Evolutionary conservation across 2,888 invertebrate species (phyloP), one percentile per base, ranked within the genome.

Genomic region (Caenorhabditis panamensis): DNA sequence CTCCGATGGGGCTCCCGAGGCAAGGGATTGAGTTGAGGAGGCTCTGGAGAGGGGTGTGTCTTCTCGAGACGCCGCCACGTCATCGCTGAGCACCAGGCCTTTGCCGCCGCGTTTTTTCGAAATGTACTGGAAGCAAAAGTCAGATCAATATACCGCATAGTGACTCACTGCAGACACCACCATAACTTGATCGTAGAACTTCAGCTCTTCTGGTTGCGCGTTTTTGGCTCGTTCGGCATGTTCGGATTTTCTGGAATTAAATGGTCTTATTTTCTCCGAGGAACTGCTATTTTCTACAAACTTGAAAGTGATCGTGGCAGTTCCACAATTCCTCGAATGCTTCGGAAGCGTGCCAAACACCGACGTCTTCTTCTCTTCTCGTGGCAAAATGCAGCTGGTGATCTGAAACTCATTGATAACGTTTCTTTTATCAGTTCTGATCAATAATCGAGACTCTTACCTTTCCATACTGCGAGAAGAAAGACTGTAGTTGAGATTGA

Each of bases 391-490:
- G 41, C 89, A 90, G 26, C 85, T 82, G n/a, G 85, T 81, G 6
- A 84, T 80, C 83, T 83, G 47, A 68, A 77, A 41, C 9, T 44
- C 2, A 41, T 8, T 41, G 41, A 41, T 41, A 66, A 37, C 9
- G 26, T 59, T 18, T 44, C 13, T 18, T 22, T 18, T 31, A 24
- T 28, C 20, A 24, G 22, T 51, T 37, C 1, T 13, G 0, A 16
- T 36, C 11, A 8, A 8, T 36, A 5, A 41, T 41, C 13, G 18
- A n/a, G n/a, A n/a, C n/a, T 31, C 51, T 51, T 16, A 90, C 90
- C 73, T 88, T 88, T 72, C 91, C 91, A 62, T 89, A 91, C 69
- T 90, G 89, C 26, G 88, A 86, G 75, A 91, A 89, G 71, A 91
- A 91, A 1, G 88, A 86, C 41, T 90, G 88, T 26, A 91, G 82